Conservation (phyloP, 2,113 vertebrate genomes). For the Scophthalmus maximus region DNA sequence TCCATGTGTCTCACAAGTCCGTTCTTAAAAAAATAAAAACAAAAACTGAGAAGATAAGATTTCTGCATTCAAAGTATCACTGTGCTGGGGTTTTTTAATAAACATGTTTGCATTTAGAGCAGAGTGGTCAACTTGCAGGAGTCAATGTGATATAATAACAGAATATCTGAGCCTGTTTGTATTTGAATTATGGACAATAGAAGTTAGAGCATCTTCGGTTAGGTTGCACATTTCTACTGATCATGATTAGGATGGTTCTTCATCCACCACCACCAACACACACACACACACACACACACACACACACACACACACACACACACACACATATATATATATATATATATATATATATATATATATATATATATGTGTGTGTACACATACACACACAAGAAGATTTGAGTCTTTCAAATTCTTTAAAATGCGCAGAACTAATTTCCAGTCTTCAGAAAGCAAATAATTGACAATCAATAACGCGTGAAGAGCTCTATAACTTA, state of each 20-base stretch:
- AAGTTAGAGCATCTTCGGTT: neutral
- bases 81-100: neutral
- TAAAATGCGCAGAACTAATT: neutral
- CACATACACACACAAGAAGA: neutral
- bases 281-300: too few relatives aligned
- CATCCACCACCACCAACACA: neutral
- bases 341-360: too few relatives aligned
- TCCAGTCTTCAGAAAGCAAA: neutral
- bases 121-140: neutral
- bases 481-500: neutral
- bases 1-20: neutral
- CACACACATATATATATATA: too few relatives aligned
- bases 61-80: neutral
- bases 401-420: neutral
- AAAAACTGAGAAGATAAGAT: neutral
- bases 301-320: too few relatives aligned
- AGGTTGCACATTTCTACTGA: neutral
- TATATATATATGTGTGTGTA: too few relatives aligned
- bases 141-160: neutral
- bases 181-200: neutral
- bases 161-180: too few relatives aligned
- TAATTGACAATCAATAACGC: neutral
- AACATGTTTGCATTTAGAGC: neutral
- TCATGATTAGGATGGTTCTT: neutral
- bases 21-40: neutral